Evolutionary conservation across 2,888 invertebrate species (phyloP), one percentile per base, ranked within the genome.

Genomic region (Pristionchus exspectatus): DNA sequence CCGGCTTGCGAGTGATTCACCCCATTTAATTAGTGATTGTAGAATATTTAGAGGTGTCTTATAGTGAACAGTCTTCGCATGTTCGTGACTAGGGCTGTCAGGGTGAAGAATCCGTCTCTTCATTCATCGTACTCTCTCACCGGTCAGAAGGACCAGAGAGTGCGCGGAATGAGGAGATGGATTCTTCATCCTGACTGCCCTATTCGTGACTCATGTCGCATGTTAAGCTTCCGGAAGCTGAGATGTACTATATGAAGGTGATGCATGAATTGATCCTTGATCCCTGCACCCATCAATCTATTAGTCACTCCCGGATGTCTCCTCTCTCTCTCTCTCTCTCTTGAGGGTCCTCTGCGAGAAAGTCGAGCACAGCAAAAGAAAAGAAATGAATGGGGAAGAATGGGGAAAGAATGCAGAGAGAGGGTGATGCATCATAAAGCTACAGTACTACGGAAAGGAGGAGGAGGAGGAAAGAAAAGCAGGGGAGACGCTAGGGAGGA

Each of bases 281-380:
- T 54, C 81, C 21, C 81, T 16, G 12, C 2, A 16, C 5, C 14
- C 33, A 30, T 1, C 44, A 3, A 50, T 1, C 44, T 3, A 44
- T 81, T 44, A 81, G 81, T 81, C 81, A 81, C 81, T 50, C 81
- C 81, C 81, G 81, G 81, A 81, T 81, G 10, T 50, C 44, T 50
- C 38, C 44, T 50, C n/a, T 77, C 44, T 74, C 2, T 72, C 72
- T 18, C 38, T 33, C 50, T 18, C 24, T 50, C 50, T 81, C 81
- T n/a, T 50, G 81, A 81, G 81, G 81, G 54, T 54, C n/a, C 50
- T 81, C 50, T 77, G 12, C 56, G 84, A 83, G 44, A 54, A 83
- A 56, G 85, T 56, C 56, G 85, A 85, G 38, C 30, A 63, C 24
- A 27, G 27, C 24, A 33, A 63, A 85, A 85, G 84, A 63, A 84